A percentile compares a stretch with the other conserved stretches of the same genome.
phyloP scores from a whole-genome alignment of 2,797 vertebrate genomes.

The Catamblyrhynchus diadema region DNA sequence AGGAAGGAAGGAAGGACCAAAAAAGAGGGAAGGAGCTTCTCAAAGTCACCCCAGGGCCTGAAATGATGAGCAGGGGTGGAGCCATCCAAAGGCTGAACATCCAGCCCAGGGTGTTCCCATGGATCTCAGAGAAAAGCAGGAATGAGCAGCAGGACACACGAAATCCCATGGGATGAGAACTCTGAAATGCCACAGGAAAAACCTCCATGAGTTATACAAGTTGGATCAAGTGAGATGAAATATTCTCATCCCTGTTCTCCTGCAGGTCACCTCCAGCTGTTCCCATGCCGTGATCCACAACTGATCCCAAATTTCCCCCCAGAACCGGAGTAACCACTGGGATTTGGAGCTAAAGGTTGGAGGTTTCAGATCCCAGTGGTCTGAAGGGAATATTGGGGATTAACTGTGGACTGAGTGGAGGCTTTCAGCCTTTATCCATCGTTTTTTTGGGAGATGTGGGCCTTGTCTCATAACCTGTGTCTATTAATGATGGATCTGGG shows the following conservation, averaged over 20 bases:
- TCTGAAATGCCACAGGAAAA: accelerated
- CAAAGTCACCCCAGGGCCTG: too few relatives aligned
- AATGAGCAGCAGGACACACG: not conserved
- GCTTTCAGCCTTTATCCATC: not conserved
- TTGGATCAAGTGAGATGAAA: not conserved
- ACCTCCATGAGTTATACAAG: not conserved
- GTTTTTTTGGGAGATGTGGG: not conserved
- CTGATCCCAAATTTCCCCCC: not conserved
- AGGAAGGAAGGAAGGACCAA: not conserved
- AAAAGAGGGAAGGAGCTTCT: too few relatives aligned
- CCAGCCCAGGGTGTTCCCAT: too few relatives aligned
- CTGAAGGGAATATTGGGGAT: not conserved
- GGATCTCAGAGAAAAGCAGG: not conserved
- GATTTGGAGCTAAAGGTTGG: not conserved
- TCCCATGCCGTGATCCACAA: not conserved
- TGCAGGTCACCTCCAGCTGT: accelerated
- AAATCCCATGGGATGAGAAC: not conserved
- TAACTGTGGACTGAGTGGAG: too few relatives aligned
- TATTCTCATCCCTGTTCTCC: not conserved
- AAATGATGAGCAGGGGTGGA: too few relatives aligned
- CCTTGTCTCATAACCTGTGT: not conserved
- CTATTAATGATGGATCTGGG: not conserved
- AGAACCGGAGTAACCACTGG: accelerated
- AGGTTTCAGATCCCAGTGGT: not conserved
- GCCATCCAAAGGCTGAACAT: too few relatives aligned